Conservation (phyloP, 2,888 invertebrate genomes). For the Galeopsomyia nigrocyanea region DNA sequence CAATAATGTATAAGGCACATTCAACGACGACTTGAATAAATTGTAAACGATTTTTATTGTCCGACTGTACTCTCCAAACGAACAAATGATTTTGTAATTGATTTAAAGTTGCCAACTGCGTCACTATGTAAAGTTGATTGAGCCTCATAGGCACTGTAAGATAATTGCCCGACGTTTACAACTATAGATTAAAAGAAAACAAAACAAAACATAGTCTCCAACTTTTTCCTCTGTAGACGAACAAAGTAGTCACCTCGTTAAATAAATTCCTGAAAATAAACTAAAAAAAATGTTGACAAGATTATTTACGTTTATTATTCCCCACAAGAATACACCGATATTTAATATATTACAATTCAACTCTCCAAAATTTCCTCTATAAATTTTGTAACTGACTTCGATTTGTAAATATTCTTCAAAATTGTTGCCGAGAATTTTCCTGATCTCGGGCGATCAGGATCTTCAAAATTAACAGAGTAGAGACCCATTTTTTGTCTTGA, state of each 20-base stretch:
- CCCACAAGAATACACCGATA: background rate
- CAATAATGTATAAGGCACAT: background rate
- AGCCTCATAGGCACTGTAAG: constrained; percentile 51
- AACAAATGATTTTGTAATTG: constrained; percentile 5
- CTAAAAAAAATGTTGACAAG: constrained; percentile 43
- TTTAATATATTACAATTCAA: background rate
- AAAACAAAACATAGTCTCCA: constrained; percentile 50
- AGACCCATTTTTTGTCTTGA: constrained; percentile 72
- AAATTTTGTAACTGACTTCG: constrained; percentile 52
- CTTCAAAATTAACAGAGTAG: constrained; percentile 77
- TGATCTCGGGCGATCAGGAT: constrained; percentile 72
- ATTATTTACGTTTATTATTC: background rate
- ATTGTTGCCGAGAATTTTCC: constrained; percentile 75
- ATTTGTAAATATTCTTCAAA: constrained; percentile 71
- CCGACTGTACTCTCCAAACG: background rate
- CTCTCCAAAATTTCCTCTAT: background rate
- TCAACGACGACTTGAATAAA: background rate
- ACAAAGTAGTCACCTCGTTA: constrained; percentile 48
- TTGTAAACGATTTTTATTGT: constrained; percentile 5
- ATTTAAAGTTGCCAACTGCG: background rate
- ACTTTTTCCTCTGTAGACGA: constrained; percentile 56
- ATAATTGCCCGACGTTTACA: constrained; percentile 56
- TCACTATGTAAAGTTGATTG: constrained; percentile 17
- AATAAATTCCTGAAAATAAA: constrained; percentile 53
- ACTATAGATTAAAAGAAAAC: constrained; percentile 45